Base-by-base conservation (phyloP, 2,888 invertebrate genomes). In the Nasonia oneida region DNA sequence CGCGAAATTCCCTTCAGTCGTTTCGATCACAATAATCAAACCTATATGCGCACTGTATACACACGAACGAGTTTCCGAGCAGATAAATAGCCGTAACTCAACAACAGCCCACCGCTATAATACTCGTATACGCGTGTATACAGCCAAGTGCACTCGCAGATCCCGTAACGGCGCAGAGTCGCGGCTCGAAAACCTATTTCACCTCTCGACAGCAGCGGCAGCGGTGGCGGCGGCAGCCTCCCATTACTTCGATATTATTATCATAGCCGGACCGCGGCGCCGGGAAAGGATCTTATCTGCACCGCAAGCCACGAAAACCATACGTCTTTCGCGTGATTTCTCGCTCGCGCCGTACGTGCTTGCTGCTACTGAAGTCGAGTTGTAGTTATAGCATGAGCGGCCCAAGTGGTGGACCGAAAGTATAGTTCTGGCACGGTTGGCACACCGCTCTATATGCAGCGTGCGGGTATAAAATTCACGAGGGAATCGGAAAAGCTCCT, bases 171-270 rank as follows among this genome's bases (percentile, higher is more conserved):
- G 67, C 33, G 67, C 33, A n/a, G 2, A 4, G n/a, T 23, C 50
- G 71, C 80, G 33, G 67, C 70, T 80, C 37, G 71, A 71, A 71
- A 80, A 80, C 33, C 71, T 57, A 80, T 80, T 70, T 80, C 50
- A n/a, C 8, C 37, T 10, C 37, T 10, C 23, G 4, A 6, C 8
- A 23, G 15, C 50, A 5, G 14, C 15, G 39, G 47, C 8, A 23
- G 15, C 50, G 2, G 14, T 3, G 39, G 47, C 23, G 15, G 57
- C 64, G n/a, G 12, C 42, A 42, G 42, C 10, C 74, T 14, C 47
- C 74, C 74, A 74, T 74, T 74, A 74, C 74, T 74, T 74, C 71
- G 80, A 80, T 80, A 80, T 80, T 80, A 80, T 80, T 80, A 80
- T 71, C 53, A 71, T 71, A 71, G 61, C 57, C 57, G n/a, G 57